Conservation (phyloP, 2,888 invertebrate species). For the Syrista parreyssii region DNA sequence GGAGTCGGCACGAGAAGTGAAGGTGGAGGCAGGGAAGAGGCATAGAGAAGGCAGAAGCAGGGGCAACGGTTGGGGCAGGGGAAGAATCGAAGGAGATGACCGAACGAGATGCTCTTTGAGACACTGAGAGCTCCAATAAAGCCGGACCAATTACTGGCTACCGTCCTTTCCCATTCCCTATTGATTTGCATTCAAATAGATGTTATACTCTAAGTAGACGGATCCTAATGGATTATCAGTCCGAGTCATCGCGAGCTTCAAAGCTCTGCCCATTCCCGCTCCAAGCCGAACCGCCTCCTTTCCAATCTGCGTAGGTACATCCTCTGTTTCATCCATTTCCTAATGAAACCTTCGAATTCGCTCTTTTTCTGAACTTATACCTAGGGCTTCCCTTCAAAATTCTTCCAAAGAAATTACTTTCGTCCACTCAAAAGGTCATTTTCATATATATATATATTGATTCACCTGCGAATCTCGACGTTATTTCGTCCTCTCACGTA, state of each 20-base stretch:
- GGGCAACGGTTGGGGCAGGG: constrained; percentile 23
- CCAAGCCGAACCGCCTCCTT: constrained; percentile 48
- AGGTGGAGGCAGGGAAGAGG: constrained; percentile 29
- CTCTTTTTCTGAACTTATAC: constrained; percentile 56
- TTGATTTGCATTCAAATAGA: constrained; percentile 67
- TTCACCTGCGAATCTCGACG: not conserved
- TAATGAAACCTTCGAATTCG: constrained; percentile 56
- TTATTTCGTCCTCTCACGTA: not conserved
- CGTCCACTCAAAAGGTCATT: constrained; percentile 24
- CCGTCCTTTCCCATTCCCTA: constrained; percentile 62
- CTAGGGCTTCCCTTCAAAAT: constrained; percentile 27
- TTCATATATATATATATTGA: not conserved
- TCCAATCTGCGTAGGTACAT: constrained; percentile 53
- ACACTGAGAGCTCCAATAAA: constrained; percentile 66
- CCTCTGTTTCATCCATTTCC: constrained; percentile 63
- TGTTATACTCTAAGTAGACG: constrained; percentile 67
- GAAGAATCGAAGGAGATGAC: constrained; percentile 59
- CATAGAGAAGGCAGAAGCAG: constrained; percentile 34
- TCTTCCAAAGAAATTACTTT: constrained; percentile 27
- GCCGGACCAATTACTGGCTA: constrained; percentile 65
- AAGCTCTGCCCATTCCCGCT: constrained; percentile 53
- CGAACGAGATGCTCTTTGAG: constrained; percentile 66
- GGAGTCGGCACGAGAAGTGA: constrained; percentile 10
- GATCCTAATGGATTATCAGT: constrained; percentile 67
- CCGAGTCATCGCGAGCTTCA: constrained; percentile 65